phyloP scores from a whole-genome alignment of 2,888 invertebrate species.

The Polia nebulosa region DNA sequence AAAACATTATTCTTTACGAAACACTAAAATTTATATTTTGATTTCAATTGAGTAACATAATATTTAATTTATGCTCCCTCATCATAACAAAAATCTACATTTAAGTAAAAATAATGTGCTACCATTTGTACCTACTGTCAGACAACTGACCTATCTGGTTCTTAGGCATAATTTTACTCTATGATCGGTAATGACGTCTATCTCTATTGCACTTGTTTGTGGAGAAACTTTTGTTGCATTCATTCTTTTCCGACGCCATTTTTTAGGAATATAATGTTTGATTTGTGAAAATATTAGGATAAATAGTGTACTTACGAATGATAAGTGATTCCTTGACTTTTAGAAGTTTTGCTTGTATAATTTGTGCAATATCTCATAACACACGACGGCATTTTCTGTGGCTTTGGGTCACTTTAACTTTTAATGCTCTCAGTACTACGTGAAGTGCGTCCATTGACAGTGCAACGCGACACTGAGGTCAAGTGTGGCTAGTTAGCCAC shows the following conservation, averaged over 20 bases:
- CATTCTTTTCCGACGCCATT: background rate
- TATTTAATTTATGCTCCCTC: too few relatives aligned
- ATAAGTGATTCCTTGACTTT: slow-evolving; percentile 8
- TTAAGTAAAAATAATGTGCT: background rate
- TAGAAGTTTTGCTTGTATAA: slow-evolving; percentile 1
- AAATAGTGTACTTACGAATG: slow-evolving; percentile 2
- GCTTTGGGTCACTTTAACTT: slow-evolving; percentile 1
- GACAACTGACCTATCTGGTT: slow-evolving; percentile 8
- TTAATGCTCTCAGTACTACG: background rate
- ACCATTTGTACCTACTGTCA: slow-evolving; percentile 3
- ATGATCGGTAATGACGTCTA: slow-evolving; percentile 10
- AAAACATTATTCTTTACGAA: background rate
- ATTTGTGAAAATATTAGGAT: slow-evolving; percentile 1
- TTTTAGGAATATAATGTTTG: background rate
- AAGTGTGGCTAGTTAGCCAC: background rate
- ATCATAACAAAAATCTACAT: background rate
- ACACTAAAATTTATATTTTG: background rate
- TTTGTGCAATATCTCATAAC: slow-evolving; percentile 7
- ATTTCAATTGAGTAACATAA: background rate
- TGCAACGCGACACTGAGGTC: background rate
- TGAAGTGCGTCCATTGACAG: background rate
- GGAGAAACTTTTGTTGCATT: background rate
- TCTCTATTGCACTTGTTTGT: too few relatives aligned
- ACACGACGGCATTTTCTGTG: slow-evolving; percentile 8
- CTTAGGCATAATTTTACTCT: slow-evolving; percentile 3